Conservation (phyloP, 1,140 invertebrate species). For the Papilio polyxenes region DNA sequence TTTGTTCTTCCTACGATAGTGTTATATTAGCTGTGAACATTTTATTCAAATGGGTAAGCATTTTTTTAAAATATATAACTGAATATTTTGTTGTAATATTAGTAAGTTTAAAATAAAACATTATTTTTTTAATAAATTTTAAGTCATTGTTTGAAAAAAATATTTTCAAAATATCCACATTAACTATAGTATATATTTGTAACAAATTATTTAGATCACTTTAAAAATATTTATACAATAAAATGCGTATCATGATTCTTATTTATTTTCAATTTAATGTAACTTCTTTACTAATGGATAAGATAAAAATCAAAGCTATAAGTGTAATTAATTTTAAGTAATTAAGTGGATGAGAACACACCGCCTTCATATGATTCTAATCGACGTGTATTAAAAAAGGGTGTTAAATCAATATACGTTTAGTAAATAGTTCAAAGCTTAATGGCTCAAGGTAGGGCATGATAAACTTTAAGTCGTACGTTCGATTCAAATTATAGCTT, state of each 20-base stretch:
- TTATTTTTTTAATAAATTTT: no score
- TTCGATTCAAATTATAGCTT: background rate
- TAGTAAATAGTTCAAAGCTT: background rate
- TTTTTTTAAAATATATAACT: background rate
- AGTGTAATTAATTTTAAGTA: background rate
- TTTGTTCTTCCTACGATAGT: background rate
- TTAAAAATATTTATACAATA: no score
- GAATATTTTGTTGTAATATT: no score
- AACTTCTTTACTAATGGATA: background rate
- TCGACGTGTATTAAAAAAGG: background rate
- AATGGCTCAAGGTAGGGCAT: background rate
- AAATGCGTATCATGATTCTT: no score
- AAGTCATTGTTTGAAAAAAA: no score
- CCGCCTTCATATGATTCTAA: background rate
- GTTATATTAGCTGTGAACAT: background rate
- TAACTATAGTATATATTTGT: no score
- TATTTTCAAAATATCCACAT: no score
- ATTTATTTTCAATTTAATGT: no score
- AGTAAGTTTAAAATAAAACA: no score
- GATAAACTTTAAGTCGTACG: background rate
- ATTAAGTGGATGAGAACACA: background rate
- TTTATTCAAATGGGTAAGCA: slow-evolving; percentile 2
- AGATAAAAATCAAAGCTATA: background rate
- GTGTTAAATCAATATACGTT: background rate
- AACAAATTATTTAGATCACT: no score